Evolutionary conservation across 2,888 invertebrate genomes (phyloP).

Genomic region (Nymphalis polychloros): DNA sequence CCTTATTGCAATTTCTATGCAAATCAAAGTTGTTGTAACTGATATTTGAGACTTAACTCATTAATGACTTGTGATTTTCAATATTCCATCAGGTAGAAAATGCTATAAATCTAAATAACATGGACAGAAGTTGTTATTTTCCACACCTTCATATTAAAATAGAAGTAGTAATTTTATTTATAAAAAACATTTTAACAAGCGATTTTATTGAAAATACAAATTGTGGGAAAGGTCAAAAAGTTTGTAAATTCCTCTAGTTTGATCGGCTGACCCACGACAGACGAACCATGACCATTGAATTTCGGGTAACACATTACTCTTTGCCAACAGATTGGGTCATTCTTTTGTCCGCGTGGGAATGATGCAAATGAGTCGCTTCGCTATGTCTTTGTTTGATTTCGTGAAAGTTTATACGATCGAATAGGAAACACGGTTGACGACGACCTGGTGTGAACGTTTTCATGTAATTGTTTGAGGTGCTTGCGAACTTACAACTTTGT

Average conservation of each 20-base stretch:
- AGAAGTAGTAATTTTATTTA: not conserved
- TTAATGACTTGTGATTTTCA: not conserved
- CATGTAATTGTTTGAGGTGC: slow-evolving; percentile 74
- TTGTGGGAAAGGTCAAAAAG: slow-evolving; percentile 28
- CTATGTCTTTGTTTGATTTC: slow-evolving; percentile 82
- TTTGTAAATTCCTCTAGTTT: slow-evolving; percentile 31
- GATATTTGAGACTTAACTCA: slow-evolving; percentile 42
- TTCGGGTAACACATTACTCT: slow-evolving; percentile 75
- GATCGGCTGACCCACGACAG: slow-evolving; percentile 33
- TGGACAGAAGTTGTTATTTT: not conserved
- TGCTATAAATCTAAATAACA: not conserved
- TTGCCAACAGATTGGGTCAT: slow-evolving; percentile 79
- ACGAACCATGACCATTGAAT: slow-evolving; percentile 71
- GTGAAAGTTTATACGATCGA: slow-evolving; percentile 82
- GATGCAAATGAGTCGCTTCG: slow-evolving; percentile 79
- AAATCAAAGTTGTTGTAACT: slow-evolving; percentile 50
- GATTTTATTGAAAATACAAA: slow-evolving; percentile 26
- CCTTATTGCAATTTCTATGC: slow-evolving; percentile 67
- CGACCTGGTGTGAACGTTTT: slow-evolving; percentile 79
- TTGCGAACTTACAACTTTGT: slow-evolving; percentile 20
- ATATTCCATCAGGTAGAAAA: not conserved
- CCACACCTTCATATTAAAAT: too few relatives aligned
- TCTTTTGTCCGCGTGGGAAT: slow-evolving; percentile 81
- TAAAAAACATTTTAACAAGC: not conserved
- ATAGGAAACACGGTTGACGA: slow-evolving; percentile 76